phyloP scores from a whole-genome alignment of 2,113 vertebrate genomes.

The Rhea pennata region DNA sequence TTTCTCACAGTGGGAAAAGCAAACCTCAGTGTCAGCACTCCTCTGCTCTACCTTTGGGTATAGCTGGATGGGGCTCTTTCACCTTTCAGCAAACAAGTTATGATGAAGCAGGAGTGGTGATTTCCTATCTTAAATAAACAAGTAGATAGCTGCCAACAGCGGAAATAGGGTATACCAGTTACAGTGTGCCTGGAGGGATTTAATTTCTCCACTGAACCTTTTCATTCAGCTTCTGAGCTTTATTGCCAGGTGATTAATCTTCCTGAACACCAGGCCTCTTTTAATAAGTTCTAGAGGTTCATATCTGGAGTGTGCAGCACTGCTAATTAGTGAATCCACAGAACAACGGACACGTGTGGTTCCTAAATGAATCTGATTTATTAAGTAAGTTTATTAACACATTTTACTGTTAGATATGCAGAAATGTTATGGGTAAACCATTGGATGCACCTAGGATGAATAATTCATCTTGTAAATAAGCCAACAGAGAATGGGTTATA shows the following conservation, averaged over 20 bases:
- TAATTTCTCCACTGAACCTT: constrained; percentile 28
- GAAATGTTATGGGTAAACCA: constrained; percentile 27
- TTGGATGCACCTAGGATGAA: constrained; percentile 18
- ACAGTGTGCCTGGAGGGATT: constrained; percentile 5
- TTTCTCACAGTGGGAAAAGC: background rate
- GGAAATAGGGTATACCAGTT: background rate
- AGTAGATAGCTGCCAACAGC: constrained; percentile 24
- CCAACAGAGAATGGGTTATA: background rate
- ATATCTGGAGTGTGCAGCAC: background rate
- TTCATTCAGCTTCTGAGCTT: background rate
- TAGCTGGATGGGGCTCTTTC: background rate
- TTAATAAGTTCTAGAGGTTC: constrained; percentile 55
- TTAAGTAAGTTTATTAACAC: constrained; percentile 66
- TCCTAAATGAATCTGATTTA: constrained; percentile 68
- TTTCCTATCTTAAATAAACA: constrained; percentile 40
- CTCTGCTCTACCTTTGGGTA: background rate
- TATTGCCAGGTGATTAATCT: constrained; percentile 45
- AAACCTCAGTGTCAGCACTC: background rate
- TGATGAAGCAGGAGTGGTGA: background rate
- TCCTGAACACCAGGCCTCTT: constrained; percentile 44
- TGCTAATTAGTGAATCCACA: constrained; percentile 55
- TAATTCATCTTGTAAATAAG: constrained; percentile 62
- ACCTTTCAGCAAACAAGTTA: background rate
- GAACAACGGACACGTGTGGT: constrained; percentile 5
- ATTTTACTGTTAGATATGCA: background rate